phyloP scores from a whole-genome alignment of 2,888 invertebrate genomes.

The Sphaeridia pumilis region DNA sequence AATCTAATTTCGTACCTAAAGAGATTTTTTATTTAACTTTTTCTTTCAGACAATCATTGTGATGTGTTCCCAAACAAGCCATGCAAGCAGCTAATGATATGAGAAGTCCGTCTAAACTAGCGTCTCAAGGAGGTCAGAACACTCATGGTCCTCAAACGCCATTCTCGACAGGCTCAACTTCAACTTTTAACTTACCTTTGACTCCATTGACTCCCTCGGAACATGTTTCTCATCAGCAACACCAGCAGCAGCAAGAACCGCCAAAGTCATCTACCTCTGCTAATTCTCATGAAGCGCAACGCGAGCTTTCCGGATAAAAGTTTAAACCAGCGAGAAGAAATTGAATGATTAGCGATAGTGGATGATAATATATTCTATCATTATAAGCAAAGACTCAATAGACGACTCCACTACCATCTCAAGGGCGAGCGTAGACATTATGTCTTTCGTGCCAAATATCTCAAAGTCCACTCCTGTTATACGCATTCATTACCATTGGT shows the following conservation, averaged over 20 bases:
- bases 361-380: no score
- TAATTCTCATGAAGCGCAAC: conserved; percentile 2
- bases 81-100: conserved; percentile 89
- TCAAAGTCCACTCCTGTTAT: no score
- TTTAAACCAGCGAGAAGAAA: no score
- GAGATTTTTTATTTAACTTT: background rate
- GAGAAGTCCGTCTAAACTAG: conserved; percentile 94
- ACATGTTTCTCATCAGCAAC: conserved; percentile 3
- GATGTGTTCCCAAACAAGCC: conserved; percentile 89
- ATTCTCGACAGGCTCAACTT: conserved; percentile 20
- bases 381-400: no score
- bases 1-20: background rate
- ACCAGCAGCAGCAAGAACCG: conserved; percentile 2
- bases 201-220: conserved; percentile 31
- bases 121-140: conserved; percentile 44
- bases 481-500: no score
- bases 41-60: conserved; percentile 63
- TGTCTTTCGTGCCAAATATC: no score
- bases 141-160: conserved; percentile 27
- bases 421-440: no score
- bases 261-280: conserved; percentile 7
- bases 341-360: no score
- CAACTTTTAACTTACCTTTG: conserved; percentile 31
- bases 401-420: no score
- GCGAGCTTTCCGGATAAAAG: conserved; percentile 9